phyloP scores from a whole-genome alignment of 2,888 invertebrate species.

The Scaptomyza polygonia region DNA sequence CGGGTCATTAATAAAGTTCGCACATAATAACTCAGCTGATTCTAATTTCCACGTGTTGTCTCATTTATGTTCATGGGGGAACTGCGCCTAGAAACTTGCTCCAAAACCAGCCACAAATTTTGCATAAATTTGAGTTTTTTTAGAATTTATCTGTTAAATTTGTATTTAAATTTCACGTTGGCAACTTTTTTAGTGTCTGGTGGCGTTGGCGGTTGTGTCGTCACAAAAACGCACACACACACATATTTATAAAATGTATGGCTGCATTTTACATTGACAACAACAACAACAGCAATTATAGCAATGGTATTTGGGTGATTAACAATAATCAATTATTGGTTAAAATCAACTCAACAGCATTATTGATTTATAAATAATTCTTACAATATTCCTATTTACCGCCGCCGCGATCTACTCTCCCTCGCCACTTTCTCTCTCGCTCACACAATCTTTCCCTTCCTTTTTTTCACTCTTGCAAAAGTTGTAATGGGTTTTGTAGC shows the following conservation, averaged over 20 bases:
- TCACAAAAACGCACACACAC: slow-evolving; percentile 45
- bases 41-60: slow-evolving; percentile 74
- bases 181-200: slow-evolving; percentile 37
- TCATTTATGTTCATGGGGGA: slow-evolving; percentile 75
- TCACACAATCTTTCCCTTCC: too few relatives aligned
- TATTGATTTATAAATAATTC: slow-evolving; percentile 76
- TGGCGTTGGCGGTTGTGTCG: slow-evolving; percentile 11
- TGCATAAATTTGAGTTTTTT: slow-evolving; percentile 60
- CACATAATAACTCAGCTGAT: background rate
- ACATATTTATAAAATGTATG: slow-evolving; percentile 58
- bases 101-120: slow-evolving; percentile 55
- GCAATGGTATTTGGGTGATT: slow-evolving; percentile 13
- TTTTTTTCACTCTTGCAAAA: too few relatives aligned
- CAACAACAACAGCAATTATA: slow-evolving; percentile 11
- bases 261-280: slow-evolving; percentile 41
- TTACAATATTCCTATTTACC: slow-evolving; percentile 68
- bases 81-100: slow-evolving; percentile 42
- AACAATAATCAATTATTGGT: slow-evolving; percentile 76
- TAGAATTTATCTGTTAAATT: slow-evolving; percentile 26
- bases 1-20: slow-evolving; percentile 40
- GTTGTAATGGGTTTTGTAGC: too few relatives aligned
- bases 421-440: background rate
- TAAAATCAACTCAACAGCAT: slow-evolving; percentile 75
- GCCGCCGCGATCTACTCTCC: background rate
- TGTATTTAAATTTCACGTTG: slow-evolving; percentile 23